Base-by-base conservation (phyloP, 2,113 vertebrate genomes). In the Leptodactylus fuscus region DNA sequence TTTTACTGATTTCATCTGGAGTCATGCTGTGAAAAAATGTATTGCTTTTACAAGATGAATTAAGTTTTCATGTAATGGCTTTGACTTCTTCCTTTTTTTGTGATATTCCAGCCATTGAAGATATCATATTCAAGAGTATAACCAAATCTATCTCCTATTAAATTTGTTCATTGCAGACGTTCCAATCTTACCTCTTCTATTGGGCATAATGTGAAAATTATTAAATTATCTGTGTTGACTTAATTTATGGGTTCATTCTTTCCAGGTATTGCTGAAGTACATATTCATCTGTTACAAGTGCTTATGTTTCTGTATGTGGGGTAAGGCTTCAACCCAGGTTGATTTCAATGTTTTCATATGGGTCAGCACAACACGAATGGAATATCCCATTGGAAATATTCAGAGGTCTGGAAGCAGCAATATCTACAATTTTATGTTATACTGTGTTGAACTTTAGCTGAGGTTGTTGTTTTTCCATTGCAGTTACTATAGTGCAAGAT, bases 11-110 rank as follows among this genome's bases (percentile, higher is more conserved):
- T 76, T 76, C 48, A 49, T 49, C 44, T 32, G 46, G 73, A 49
- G 32, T 46, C 71, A 49, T 51, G 73, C 71, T 76, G 73, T 49
- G 46, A 76, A 76, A 48, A 76, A 29, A 76, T 76, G 29, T 73
- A 73, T 73, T 73, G 20, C 71, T 75, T 75, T 76, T 76, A 76
- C 44, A 69, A 51, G 46, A 29, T 76, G 46, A 76, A 48, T 48
- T 76, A 49, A 32, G 36, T 73, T 73, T 73, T 73, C 22, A 51
- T 76, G 44, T 49, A 16, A 76, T 49, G 29, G 71, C 44, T 49
- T 32, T 76, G 73, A 32, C 24, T 76, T 29, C 8, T 9, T 76
- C 20, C 29, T 60, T 18, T n/a, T 16, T 38, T 62, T 27, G 36
- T 80, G n/a, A 38, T 60, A 29, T 41, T 24, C 22, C 5, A 53